Percentiles rank a stretch among this genome's conserved stretches.
phyloP scores from a whole-genome alignment of 2,888 invertebrate species.

The Antheraea assamensis region DNA sequence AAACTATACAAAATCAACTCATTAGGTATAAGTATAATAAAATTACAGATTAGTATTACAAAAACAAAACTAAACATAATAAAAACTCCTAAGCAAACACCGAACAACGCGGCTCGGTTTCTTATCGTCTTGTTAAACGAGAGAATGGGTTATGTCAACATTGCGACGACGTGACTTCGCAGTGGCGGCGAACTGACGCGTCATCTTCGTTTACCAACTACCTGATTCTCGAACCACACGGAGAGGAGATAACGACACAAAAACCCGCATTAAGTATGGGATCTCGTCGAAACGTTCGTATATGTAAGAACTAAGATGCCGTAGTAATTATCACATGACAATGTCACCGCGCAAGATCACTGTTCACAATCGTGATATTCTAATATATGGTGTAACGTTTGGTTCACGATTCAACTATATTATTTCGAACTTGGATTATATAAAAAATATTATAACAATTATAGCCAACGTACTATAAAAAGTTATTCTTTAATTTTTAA shows the following conservation, averaged over 20 bases:
- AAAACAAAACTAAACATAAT: conserved; percentile 1
- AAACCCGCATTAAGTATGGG: conserved; percentile 16
- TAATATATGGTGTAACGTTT: conserved; percentile 21
- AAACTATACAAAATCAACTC: background rate
- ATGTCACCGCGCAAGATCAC: conserved; percentile 33
- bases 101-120: conserved; percentile 14
- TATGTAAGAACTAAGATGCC: conserved; percentile 28
- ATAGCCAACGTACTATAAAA: background rate
- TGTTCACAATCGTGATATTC: conserved; percentile 25
- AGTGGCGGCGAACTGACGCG: conserved; percentile 18
- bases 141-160: conserved; percentile 44
- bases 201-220: conserved; percentile 17
- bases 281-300: conserved; percentile 28
- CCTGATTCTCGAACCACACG: conserved; percentile 5
- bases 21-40: background rate
- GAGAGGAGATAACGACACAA: background rate
- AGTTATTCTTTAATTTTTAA: background rate
- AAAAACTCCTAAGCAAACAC: conserved; percentile 13
- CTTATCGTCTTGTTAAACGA: conserved; percentile 35
- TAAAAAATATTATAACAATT: background rate
- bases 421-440: background rate
- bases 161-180: conserved; percentile 25
- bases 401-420: background rate
- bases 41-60: background rate
- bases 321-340: conserved; percentile 37